Base-by-base conservation (phyloP, 2,797 vertebrate genomes). In the Artibeus lituratus region DNA sequence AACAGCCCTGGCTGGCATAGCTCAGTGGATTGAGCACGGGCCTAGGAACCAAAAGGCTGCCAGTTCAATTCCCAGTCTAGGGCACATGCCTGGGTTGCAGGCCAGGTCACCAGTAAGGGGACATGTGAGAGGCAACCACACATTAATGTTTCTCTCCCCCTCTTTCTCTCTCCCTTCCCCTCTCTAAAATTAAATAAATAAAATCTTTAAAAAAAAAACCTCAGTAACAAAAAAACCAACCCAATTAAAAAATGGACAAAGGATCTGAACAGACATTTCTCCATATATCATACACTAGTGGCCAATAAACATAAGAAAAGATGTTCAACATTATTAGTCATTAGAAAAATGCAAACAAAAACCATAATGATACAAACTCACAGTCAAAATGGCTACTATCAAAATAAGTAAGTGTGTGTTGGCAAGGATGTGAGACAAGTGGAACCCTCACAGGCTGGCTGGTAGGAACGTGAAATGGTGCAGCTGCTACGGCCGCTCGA, bases 261-360 rank as follows among this genome's bases (percentile, higher is more conserved):
- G 44, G 80, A 53, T 51, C 37, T 35, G 32, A 90, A 76, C 32
- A 84, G 69, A 91, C 70, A 84, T 49, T 65, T 84, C 69, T 91
- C 69, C 55, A 65, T 32, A 82, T 12, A 83, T 73, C 11, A 73
- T 62, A 59, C 47, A 82, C 42, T 73, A 49, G 29, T 73, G 26
- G 67, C 42, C 78, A 73, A 24, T 62, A 73, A 49, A 55, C 24
- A 62, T 81, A 74, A 51, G 78, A 83, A 74, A 91, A 78, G 39
- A 35, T 86, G 39, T 92, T 92, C n/a, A 70, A 49, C 39, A 70
- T 69, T 24, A 57, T 69, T 47, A 78, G 12, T 57, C 51, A 70
- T 57, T 72, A 83, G 18, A 59, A 44, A 87, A 92, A 88, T 26
- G 32, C 47, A 95, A 87, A 76, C 92, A 59, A 92, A 88, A 74